phyloP scores from a whole-genome alignment of 2,888 invertebrate genomes.

The Terebella lapidaria region DNA sequence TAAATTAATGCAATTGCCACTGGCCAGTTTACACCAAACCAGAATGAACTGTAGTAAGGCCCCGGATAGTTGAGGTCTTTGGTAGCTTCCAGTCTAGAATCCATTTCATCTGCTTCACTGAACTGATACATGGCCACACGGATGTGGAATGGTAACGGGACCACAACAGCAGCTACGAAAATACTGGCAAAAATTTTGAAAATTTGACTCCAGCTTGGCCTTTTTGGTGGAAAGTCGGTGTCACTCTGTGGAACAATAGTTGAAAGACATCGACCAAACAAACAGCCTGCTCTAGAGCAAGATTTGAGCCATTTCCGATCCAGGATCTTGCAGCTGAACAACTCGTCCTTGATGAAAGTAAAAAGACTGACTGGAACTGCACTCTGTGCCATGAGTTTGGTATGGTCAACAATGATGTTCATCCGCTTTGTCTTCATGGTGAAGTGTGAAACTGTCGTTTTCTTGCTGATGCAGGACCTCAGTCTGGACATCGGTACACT shows the following conservation, averaged over 20 bases:
- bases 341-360: not conserved
- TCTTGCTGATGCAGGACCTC: not conserved
- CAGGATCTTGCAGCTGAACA: not conserved
- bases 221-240: not conserved
- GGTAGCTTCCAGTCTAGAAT: not conserved
- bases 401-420: not conserved
- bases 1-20: not conserved
- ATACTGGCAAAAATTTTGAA: not conserved
- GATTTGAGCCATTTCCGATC: not conserved
- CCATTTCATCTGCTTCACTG: not conserved
- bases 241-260: not conserved
- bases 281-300: not conserved
- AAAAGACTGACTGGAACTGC: not conserved
- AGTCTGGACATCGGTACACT: not conserved
- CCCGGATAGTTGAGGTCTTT: not conserved
- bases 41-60: not conserved
- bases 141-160: slow-evolving; percentile 3
- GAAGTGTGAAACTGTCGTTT: too few relatives aligned
- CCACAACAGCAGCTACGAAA: not conserved
- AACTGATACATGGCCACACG: not conserved
- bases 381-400: slow-evolving; percentile 1
- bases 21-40: not conserved
- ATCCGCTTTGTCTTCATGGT: not conserved
- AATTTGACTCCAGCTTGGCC: not conserved
- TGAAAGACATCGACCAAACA: not conserved